Evolutionary conservation across 2,888 invertebrate genomes (phyloP), one percentile per base, ranked within the genome.

Genomic region (Hirtodrosophila cameraria): DNA sequence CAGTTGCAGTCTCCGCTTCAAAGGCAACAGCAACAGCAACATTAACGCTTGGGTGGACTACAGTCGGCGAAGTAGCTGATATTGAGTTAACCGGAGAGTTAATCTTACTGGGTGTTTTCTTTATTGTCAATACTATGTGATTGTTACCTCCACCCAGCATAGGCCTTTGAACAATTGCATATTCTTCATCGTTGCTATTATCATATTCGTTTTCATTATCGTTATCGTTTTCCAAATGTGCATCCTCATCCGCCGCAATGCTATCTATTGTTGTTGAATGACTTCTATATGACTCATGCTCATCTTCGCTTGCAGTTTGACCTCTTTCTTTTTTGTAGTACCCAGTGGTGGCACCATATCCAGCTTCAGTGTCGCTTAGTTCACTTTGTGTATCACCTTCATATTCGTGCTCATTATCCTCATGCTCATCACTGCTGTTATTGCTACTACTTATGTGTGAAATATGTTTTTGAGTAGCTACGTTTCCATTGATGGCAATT

Each of bases 61-160:
- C 50, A 15, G 49, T 45, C 1, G 84, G 74, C 6, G 86, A 81
- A 6, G 60, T 58, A 13, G 65, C 66, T 23, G 75, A 69, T 9
- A 79, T 61, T 2, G 86, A 82, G 13, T 77, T 82, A 5, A 76
- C 78, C 1, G 88, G 78, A 0, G 88, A 88, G 53, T 82, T 86
- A 0, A 77, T 77, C 78, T 89, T 88, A 43, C 80, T 88, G 9
- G 89, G 88, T 3, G 88, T 89, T 69, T 90, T 90, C 30, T 90
- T 90, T 39, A 90, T 89, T 8, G 89, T 90, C 53, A 90, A 39
- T 1, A 90, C 88, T 23, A 90, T 89, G 48, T 89, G 90, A 68
- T 88, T 88, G 30, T 73, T 83, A 1, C 67, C 79, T 2, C 28
- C 50, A 3, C 35, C 46, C 11, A 18, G 7, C 9, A 50, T 43